These are phyloP conservation scores for Drosophila acutilabella DNA, from an alignment of 2,888 invertebrate genomes.

Conservation along the genomic window DNA sequence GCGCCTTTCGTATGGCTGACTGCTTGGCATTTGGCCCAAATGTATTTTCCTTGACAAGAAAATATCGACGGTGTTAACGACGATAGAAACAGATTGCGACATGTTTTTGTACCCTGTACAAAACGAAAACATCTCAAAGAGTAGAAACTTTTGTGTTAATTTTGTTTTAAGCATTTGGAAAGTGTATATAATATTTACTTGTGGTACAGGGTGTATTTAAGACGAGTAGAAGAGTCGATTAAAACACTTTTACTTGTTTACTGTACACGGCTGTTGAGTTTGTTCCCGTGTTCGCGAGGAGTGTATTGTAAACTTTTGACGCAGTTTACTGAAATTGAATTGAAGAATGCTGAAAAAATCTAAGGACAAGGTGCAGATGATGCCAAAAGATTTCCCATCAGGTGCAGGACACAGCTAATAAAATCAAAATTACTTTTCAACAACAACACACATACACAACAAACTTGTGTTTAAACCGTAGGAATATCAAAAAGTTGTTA, in stretches of 20 bases:
- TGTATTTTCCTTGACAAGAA: conserved; percentile 49
- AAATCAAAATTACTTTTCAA: conserved; percentile 78
- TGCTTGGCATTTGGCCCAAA: conserved; percentile 59
- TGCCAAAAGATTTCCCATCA: conserved; percentile 58
- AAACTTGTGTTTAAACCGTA: conserved; percentile 50
- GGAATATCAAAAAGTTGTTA: conserved; percentile 73
- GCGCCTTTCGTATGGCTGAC: conserved; percentile 52
- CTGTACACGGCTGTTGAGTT: conserved; percentile 43
- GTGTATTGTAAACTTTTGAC: conserved; percentile 56
- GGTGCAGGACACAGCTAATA: conserved; percentile 77
- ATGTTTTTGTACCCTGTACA: conserved; percentile 16
- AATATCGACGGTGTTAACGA: conserved; percentile 53
- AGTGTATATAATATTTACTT: background rate
- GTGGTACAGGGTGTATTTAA: background rate
- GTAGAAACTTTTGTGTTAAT: conserved; percentile 8
- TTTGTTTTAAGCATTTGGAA: background rate
- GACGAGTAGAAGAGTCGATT: background rate
- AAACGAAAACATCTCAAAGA: background rate
- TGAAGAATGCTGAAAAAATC: conserved; percentile 46
- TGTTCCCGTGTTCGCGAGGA: conserved; percentile 43
- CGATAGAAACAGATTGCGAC: conserved; percentile 60
- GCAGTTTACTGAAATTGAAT: conserved; percentile 71
- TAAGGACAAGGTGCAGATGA: conserved; percentile 15
- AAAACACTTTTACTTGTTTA: conserved; percentile 16
- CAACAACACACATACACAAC: conserved; percentile 11